A percentile compares a stretch with the other conserved stretches of the same genome.
phyloP scores from a whole-genome alignment of 2,797 vertebrate genomes.

The Clarias pachynema region DNA sequence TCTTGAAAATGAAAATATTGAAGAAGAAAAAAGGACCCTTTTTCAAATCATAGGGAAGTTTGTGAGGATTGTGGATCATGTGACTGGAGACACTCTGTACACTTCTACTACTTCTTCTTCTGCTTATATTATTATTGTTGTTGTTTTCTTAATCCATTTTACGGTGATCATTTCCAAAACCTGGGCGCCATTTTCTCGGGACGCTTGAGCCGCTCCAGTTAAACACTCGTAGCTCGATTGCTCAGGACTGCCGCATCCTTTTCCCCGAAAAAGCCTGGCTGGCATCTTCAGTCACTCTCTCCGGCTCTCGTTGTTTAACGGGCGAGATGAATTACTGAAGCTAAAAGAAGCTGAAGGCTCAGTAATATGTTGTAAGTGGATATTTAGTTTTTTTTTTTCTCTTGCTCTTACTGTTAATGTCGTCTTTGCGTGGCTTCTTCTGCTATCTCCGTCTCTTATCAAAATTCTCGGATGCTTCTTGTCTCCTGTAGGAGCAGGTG shows the following conservation, averaged over 20 bases:
- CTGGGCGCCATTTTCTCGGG: conserved; percentile 42
- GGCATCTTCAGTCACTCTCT: conserved; percentile 10
- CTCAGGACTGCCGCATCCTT: conserved; percentile 41
- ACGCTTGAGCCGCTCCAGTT: not conserved
- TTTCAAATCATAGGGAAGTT: too few relatives aligned
- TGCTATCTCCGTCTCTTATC: not conserved
- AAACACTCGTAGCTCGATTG: conserved; percentile 36
- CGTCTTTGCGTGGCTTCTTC: not conserved
- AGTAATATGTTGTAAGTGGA: conserved; percentile 22
- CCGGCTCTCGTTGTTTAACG: not conserved
- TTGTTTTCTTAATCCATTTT: not conserved
- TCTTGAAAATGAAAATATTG: too few relatives aligned
- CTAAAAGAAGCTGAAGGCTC: not conserved
- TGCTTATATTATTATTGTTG: not conserved
- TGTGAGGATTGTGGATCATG: too few relatives aligned
- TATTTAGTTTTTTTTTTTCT: too few relatives aligned
- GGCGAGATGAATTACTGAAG: not conserved
- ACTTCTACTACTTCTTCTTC: too few relatives aligned
- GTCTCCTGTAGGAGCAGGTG: conserved; percentile 27
- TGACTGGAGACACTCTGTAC: too few relatives aligned
- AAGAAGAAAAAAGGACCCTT: too few relatives aligned
- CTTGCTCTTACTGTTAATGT: not conserved
- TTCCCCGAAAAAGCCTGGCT: not conserved
- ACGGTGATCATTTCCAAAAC: not conserved
- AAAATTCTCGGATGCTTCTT: not conserved